Conservation (phyloP, 1,140 invertebrate species). For the Oreohelix idahoensis region DNA sequence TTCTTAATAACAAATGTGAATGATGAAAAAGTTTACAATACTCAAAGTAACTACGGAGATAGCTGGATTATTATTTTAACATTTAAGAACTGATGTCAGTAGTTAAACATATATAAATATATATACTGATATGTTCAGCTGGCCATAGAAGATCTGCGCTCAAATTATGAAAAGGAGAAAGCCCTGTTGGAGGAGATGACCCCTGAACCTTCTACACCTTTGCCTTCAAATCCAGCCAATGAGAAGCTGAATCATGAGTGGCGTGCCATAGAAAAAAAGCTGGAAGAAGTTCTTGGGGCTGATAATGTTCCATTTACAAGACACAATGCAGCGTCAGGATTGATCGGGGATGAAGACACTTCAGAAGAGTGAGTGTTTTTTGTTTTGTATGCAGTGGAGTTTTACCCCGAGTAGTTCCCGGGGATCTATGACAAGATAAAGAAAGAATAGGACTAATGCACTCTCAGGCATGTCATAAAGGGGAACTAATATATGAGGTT, state of each 20-base stretch:
- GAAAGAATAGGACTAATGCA: too few species aligned
- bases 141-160: slow-evolving; percentile 66
- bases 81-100: too few species aligned
- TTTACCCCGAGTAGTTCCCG: too few species aligned
- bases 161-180: slow-evolving; percentile 69
- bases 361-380: slow-evolving; percentile 8
- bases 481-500: too few species aligned
- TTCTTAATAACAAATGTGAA: too few species aligned
- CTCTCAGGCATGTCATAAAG: too few species aligned
- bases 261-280: not conserved
- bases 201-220: slow-evolving; percentile 32
- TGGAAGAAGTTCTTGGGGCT: not conserved
- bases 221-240: not conserved
- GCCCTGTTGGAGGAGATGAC: slow-evolving; percentile 69
- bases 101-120: not conserved
- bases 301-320: not conserved
- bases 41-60: too few species aligned
- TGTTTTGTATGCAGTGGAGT: too few species aligned
- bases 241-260: slow-evolving; percentile 2
- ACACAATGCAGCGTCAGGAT: not conserved
- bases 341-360: slow-evolving; percentile 45
- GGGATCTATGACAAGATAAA: too few species aligned
- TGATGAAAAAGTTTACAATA: too few species aligned
- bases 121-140: slow-evolving; percentile 52
- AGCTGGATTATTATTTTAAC: too few species aligned